Conservation (phyloP, 53 echinoderm and acorn worm genomes). For the Echinometra lucunter region DNA sequence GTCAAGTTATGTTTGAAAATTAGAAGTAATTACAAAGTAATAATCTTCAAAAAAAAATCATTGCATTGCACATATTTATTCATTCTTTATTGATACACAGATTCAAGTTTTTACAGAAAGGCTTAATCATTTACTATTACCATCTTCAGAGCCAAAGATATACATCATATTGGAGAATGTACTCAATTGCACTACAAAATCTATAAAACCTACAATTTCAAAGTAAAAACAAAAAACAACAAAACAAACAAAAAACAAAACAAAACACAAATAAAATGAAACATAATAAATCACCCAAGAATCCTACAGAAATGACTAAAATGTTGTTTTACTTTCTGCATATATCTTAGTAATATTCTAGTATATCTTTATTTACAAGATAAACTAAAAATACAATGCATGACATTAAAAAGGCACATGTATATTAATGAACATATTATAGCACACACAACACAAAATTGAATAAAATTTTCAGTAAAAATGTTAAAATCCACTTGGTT, state of each 20-base stretch:
- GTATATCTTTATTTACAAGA: neutral
- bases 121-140: too few relatives aligned
- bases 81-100: neutral
- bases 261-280: too few relatives aligned
- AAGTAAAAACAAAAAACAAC: too few relatives aligned
- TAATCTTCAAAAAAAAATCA: neutral
- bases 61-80: neutral
- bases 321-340: neutral
- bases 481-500: neutral
- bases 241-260: too few relatives aligned
- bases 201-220: too few relatives aligned
- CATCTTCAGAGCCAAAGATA: too few relatives aligned
- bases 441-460: slow-evolving; percentile 30
- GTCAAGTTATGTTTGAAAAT: neutral
- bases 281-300: too few relatives aligned
- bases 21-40: neutral
- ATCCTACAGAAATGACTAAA: neutral
- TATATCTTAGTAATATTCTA: neutral
- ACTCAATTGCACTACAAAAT: too few relatives aligned
- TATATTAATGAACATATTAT: neutral
- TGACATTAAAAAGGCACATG: neutral
- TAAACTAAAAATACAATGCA: slow-evolving; percentile 12
- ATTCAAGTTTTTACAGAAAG: too few relatives aligned
- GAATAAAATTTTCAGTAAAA: neutral
- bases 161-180: too few relatives aligned